Percentiles rank a stretch among this genome's conserved stretches.
Conservation (phyloP, 2,113 vertebrate genomes). For the Sialia sialis region DNA sequence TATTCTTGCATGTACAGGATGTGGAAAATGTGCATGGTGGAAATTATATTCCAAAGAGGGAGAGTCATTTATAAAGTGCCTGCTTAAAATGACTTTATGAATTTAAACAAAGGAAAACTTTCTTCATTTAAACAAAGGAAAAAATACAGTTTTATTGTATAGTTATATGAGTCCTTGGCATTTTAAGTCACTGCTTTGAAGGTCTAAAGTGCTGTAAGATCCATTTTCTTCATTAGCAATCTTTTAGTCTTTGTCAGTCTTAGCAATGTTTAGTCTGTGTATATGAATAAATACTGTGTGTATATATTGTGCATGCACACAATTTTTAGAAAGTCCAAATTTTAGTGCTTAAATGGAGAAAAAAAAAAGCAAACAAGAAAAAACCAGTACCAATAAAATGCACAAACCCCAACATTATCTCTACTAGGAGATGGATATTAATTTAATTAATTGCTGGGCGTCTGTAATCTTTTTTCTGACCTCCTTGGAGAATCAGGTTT, state of each 20-base stretch:
- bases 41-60: background rate
- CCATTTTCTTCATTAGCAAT: background rate
- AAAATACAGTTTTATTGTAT: no score
- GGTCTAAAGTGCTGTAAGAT: background rate
- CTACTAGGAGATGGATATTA: background rate
- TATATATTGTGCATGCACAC: background rate
- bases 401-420: background rate
- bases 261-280: background rate
- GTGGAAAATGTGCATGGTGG: background rate
- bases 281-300: fast-evolving
- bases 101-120: background rate
- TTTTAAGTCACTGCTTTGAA: background rate
- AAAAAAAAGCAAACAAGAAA: background rate
- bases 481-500: background rate
- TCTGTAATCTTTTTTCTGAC: background rate
- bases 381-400: background rate
- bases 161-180: background rate
- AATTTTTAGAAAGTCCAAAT: background rate
- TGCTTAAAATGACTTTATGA: background rate
- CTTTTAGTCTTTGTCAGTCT: background rate
- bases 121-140: background rate
- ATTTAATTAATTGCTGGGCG: background rate
- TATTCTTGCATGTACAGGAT: background rate
- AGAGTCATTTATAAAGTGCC: background rate
- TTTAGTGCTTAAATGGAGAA: background rate